Percentiles rank a stretch among this genome's conserved stretches.
Conservation (phyloP, 37 sponge, comb jelly and placozoan species). For the Sycon ciliatum region DNA sequence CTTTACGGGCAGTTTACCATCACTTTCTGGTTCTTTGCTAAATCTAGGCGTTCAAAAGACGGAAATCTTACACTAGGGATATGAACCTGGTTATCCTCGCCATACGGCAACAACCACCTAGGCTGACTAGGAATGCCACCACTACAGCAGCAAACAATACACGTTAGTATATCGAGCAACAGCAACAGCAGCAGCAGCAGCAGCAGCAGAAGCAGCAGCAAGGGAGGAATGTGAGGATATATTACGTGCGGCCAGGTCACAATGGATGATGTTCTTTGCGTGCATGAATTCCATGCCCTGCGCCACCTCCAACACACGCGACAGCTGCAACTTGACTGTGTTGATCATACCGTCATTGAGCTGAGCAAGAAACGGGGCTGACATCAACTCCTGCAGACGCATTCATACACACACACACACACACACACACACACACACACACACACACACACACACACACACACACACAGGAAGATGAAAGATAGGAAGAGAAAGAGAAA, state of each 20-base stretch:
- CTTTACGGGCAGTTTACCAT: not conserved
- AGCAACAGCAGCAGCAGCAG: no score
- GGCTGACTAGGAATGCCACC: no score
- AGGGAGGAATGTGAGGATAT: conserved; percentile 54
- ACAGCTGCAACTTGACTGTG: conserved; percentile 22
- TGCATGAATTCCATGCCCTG: conserved; percentile 70
- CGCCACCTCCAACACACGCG: conserved; percentile 44
- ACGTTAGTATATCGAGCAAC: no score
- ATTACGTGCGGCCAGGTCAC: conserved; percentile 79
- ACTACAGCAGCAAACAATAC: no score
- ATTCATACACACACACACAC: not conserved
- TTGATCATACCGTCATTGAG: conserved; percentile 42
- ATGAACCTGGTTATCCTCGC: no score
- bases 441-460: not conserved
- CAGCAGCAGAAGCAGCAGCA: not conserved
- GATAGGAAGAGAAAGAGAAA: not conserved
- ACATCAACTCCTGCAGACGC: conserved; percentile 53
- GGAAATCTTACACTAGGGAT: conserved; percentile 43
- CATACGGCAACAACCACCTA: no score
- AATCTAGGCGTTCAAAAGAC: conserved; percentile 60
- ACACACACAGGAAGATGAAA: not conserved
- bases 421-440: not conserved
- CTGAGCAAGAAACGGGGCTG: conserved; percentile 40
- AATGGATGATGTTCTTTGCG: conserved; percentile 59
- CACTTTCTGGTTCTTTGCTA: conserved; percentile 29